Percentiles rank a stretch among this genome's conserved stretches.
These are phyloP conservation scores for Lepilemur ruficaudatus DNA, from an alignment of 2,797 vertebrate species.

Conservation along the genomic window DNA sequence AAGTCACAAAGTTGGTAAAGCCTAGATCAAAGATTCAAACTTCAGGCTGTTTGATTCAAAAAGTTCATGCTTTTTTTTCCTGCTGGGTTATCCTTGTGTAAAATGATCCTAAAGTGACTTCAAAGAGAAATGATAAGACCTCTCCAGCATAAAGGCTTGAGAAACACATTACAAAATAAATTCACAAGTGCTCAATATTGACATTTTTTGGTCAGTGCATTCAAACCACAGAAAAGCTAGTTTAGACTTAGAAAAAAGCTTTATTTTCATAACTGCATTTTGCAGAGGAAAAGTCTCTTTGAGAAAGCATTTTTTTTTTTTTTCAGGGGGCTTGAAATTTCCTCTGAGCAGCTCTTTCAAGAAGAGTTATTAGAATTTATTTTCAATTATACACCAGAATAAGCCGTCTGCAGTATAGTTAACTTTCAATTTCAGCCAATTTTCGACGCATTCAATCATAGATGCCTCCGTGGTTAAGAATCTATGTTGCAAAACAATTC, in stretches of 20 bases:
- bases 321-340: slow-evolving; percentile 78
- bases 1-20: not conserved
- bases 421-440: slow-evolving; percentile 90
- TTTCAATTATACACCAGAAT: slow-evolving; percentile 90
- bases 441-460: slow-evolving; percentile 88
- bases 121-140: not conserved
- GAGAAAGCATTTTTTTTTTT: slow-evolving; percentile 20
- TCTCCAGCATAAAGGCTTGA: not conserved
- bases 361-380: slow-evolving; percentile 89
- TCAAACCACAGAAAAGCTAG: slow-evolving; percentile 24
- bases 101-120: slow-evolving; percentile 26
- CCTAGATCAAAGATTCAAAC: not conserved
- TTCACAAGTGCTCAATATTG: not conserved
- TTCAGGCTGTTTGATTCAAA: not conserved
- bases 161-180: not conserved
- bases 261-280: slow-evolving; percentile 62
- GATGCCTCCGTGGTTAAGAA: slow-evolving; percentile 89
- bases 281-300: slow-evolving; percentile 51
- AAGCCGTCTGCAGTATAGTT: slow-evolving; percentile 88
- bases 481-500: slow-evolving; percentile 91
- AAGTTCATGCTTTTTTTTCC: not conserved
- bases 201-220: slow-evolving; percentile 13
- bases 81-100: not conserved
- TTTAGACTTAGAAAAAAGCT: slow-evolving; percentile 41
- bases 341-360: slow-evolving; percentile 83